A percentile compares a stretch with the other conserved stretches of the same genome.
phyloP scores from a whole-genome alignment of 2,113 vertebrate genomes.

The Naja naja region DNA sequence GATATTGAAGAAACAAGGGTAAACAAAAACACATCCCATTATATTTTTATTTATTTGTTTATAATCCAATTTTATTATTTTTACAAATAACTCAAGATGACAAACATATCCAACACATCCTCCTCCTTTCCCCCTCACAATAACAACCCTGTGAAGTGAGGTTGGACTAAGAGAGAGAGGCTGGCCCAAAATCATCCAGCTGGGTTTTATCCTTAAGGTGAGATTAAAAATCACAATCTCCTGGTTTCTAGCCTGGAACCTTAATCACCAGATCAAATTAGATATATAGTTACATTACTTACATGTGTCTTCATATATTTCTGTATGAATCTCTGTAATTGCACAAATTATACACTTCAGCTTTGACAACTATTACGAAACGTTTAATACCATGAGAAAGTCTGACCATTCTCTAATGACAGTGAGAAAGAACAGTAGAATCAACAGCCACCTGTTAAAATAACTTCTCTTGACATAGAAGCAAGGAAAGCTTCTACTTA shows the following conservation, averaged over 20 bases:
- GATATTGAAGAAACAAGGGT: not conserved
- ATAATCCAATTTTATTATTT: not conserved
- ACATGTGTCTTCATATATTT: not conserved
- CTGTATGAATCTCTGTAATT: not conserved
- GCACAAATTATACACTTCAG: not conserved
- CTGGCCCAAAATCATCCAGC: too few relatives aligned
- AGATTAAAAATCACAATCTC: too few relatives aligned
- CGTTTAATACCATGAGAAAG: not conserved
- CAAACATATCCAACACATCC: not conserved
- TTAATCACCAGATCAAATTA: too few relatives aligned
- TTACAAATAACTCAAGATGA: not conserved
- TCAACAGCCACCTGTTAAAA: not conserved
- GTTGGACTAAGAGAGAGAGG: too few relatives aligned
- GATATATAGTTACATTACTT: not conserved
- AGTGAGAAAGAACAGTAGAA: not conserved
- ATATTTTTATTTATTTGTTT: not conserved
- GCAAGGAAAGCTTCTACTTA: not conserved
- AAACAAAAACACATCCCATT: not conserved
- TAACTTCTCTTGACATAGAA: not conserved
- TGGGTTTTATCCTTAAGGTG: too few relatives aligned
- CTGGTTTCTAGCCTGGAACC: too few relatives aligned
- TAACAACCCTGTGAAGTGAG: too few relatives aligned
- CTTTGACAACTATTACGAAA: not conserved
- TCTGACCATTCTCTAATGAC: not conserved
- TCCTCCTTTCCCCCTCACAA: not conserved